phyloP scores from a whole-genome alignment of 2,797 vertebrate species.

The Neopelma chrysocephalum region DNA sequence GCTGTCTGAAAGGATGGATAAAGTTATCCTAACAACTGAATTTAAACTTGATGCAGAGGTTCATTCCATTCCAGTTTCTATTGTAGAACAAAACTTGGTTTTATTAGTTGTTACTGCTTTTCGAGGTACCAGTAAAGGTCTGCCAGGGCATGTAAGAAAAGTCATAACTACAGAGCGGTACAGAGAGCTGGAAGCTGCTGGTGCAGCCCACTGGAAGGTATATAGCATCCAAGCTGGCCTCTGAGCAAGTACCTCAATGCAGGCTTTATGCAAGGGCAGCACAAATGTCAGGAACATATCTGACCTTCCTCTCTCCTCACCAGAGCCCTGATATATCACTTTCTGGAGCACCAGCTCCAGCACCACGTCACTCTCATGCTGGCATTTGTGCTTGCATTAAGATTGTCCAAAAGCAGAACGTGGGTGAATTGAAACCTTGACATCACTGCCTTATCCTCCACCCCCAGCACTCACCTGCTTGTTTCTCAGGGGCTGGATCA shows the following conservation, averaged over 20 bases:
- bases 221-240: not conserved
- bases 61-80: not conserved
- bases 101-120: not conserved
- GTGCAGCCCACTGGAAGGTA: not conserved
- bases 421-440: not conserved
- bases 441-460: rapidly evolving
- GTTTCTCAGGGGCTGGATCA: slow-evolving; percentile 87
- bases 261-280: not conserved
- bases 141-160: not conserved
- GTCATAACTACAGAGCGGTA: not conserved
- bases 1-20: not conserved
- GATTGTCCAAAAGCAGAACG: not conserved
- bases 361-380: rapidly evolving
- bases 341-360: not conserved
- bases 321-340: not conserved
- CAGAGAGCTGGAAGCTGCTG: not conserved
- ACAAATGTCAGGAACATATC: not conserved
- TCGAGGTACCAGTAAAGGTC: not conserved
- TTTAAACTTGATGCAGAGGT: not conserved
- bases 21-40: not conserved
- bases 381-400: not conserved
- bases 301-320: not conserved
- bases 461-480: slow-evolving; percentile 74
- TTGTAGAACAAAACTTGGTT: not conserved
- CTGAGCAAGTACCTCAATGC: not conserved